Evolutionary conservation across 2,888 invertebrate species (phyloP).

Genomic region (Prosopocoilus inquinatus): DNA sequence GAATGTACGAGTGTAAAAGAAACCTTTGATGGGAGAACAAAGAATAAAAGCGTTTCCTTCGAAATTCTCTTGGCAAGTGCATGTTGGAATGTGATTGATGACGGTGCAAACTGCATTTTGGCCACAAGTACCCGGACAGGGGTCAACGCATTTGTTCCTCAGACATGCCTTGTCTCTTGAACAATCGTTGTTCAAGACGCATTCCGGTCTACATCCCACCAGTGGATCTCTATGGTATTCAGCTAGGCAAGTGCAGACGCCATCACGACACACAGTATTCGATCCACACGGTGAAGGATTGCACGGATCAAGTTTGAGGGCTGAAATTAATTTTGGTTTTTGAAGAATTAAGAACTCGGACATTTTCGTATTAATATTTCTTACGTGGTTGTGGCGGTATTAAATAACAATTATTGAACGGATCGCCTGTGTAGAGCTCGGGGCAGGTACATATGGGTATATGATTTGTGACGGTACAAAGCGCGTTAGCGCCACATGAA

Average conservation of each 20-base stretch:
- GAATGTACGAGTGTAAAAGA: constrained; percentile 20
- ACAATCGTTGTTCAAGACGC: constrained; percentile 66
- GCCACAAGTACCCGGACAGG: constrained; percentile 71
- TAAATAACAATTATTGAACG: constrained; percentile 65
- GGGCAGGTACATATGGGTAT: constrained; percentile 73
- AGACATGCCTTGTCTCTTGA: constrained; percentile 63
- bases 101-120: constrained; percentile 68
- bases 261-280: constrained; percentile 76
- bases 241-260: constrained; percentile 73
- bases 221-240: constrained; percentile 79
- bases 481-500: constrained; percentile 70
- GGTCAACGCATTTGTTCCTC: constrained; percentile 64
- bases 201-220: constrained; percentile 70
- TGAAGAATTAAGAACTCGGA: background rate
- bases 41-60: constrained; percentile 68
- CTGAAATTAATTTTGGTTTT: constrained; percentile 41
- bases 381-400: constrained; percentile 49
- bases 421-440: constrained; percentile 73
- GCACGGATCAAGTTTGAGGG: constrained; percentile 59
- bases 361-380: constrained; percentile 8
- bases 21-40: constrained; percentile 54
- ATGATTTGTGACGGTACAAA: constrained; percentile 74
- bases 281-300: constrained; percentile 81
- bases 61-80: constrained; percentile 65
- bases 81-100: constrained; percentile 73